These are phyloP conservation scores for Paratilapia polleni DNA, from an alignment of 2,113 vertebrate genomes.

Conservation along the genomic window DNA sequence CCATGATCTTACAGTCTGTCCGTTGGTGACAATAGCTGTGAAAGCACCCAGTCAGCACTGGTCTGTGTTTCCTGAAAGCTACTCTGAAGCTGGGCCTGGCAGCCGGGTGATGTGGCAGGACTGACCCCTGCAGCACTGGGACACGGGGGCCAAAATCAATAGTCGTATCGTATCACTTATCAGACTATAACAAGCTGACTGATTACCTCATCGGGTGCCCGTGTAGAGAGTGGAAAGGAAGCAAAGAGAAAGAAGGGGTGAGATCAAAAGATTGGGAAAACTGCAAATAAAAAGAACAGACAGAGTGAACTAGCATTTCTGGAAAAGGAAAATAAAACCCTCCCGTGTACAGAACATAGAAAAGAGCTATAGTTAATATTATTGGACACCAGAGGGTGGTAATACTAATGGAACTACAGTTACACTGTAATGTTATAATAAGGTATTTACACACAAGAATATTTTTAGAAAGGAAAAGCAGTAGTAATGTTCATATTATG, in stretches of 20 bases:
- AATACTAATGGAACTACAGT: background rate
- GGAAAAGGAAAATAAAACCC: background rate
- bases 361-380: background rate
- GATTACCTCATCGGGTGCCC: constrained; percentile 51
- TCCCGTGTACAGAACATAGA: background rate
- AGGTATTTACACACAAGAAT: background rate
- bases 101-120: constrained; percentile 24
- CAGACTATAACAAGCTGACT: constrained; percentile 53
- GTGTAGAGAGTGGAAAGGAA: background rate
- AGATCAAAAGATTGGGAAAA: constrained; percentile 12
- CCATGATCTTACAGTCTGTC: background rate
- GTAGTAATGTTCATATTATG: background rate
- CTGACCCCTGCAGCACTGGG: constrained; percentile 54
- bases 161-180: constrained; percentile 63
- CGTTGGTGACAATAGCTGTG: constrained; percentile 10
- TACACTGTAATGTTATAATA: background rate
- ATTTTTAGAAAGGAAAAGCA: background rate
- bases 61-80: constrained; percentile 28
- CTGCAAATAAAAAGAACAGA: background rate
- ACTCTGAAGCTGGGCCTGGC: constrained; percentile 11
- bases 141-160: constrained; percentile 66
- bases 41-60: constrained; percentile 50
- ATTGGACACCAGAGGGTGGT: constrained; percentile 15
- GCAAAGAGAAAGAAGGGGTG: background rate
- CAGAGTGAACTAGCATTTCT: background rate